Evolutionary conservation across 1,140 invertebrate species (phyloP), one percentile per base, ranked within the genome.

Genomic region (Dreissena polymorpha): DNA sequence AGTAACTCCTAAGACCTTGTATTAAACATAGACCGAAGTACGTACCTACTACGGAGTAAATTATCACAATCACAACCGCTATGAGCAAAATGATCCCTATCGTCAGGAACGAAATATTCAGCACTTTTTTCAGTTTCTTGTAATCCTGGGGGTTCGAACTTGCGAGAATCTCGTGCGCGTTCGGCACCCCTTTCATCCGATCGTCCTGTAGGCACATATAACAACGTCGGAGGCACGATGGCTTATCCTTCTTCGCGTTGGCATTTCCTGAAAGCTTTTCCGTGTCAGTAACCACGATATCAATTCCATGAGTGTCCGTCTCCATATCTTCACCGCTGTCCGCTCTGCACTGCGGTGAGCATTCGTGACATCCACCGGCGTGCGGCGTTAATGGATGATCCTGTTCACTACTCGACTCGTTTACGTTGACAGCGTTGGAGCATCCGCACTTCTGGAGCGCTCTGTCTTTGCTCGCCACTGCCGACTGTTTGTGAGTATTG

Each of bases 271-370:
- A 39, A 39, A 39, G 39, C 39, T 39, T 39, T 53, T 55, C 71
- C 23, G 79, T 68, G 21, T 82, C 79, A 2, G 79, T 82, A 10
- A 82, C 79, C 21, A 82, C 69, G 72, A 82, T 82, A 57, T 73
- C 79, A 67, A 82, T 82, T 67, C 79, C 79, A 53, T 55, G 68
- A 12, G 70, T 39, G 55, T 73, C 79, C 79, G 74, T 74, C 29
- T 53, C 51, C 23, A 65, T 64, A 39, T 67, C 74, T 50, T 63
- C 60, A 55, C 60, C 25, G 23, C 21, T 7, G 0, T 39, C 63
- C 51, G 29, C 16, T 39, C 63, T 65, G 29, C 67, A 67, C 10
- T 64, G 23, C 53, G 60, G 63, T 50, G 39, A 8, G 39, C 39
- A 67, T 67, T 50, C 39, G 39, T 76, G 39, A 53, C 12, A 67